Conservation (phyloP, 2,797 vertebrate species). For the Centroberyx gerrardi region DNA sequence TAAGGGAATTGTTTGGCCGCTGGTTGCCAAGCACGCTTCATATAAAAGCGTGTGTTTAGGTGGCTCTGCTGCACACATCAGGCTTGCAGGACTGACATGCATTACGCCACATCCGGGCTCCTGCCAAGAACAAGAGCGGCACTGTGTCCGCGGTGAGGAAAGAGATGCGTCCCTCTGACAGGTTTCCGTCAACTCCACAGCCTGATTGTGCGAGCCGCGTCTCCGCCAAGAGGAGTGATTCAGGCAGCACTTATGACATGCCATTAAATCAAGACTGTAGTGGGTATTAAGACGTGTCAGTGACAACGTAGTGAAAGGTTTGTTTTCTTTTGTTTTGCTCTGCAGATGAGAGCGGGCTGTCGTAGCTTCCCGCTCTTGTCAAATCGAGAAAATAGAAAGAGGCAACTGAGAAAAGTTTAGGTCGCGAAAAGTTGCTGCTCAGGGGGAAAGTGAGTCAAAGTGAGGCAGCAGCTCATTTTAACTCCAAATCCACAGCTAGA, state of each 20-base stretch:
- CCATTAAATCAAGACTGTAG: conserved; percentile 70
- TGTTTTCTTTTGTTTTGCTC: conserved; percentile 66
- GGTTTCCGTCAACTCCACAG: conserved; percentile 68
- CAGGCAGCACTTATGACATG: conserved; percentile 62
- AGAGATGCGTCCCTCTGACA: conserved; percentile 67
- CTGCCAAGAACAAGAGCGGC: conserved; percentile 42
- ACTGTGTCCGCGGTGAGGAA: conserved; percentile 48
- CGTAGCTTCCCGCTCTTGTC: background rate
- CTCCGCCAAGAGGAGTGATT: conserved; percentile 70
- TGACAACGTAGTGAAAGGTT: conserved; percentile 77
- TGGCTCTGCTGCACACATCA: background rate
- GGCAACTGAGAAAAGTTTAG: too few species aligned
- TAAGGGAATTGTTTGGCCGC: background rate
- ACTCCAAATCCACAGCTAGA: too few species aligned
- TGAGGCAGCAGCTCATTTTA: background rate
- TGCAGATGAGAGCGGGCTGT: conserved; percentile 4
- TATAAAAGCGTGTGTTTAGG: background rate
- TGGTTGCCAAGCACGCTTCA: background rate
- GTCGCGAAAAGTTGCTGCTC: background rate
- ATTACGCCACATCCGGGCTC: conserved; percentile 36
- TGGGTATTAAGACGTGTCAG: conserved; percentile 73
- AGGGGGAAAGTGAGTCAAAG: background rate
- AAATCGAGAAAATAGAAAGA: background rate
- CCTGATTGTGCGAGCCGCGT: conserved; percentile 64
- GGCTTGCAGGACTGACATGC: background rate